Conservation (phyloP, 2,888 invertebrate genomes). For the Ernsta delagoae region DNA sequence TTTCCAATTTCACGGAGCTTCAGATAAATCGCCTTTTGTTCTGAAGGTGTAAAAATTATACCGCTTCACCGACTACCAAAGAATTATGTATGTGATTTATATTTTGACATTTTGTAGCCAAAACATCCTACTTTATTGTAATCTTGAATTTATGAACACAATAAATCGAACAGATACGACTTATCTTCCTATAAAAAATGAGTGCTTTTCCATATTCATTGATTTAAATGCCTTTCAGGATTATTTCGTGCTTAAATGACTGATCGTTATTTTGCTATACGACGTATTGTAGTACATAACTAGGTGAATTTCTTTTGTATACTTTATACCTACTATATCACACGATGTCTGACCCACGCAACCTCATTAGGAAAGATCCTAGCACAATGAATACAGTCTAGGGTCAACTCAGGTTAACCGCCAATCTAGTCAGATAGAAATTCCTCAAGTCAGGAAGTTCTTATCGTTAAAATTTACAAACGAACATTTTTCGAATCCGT, state of each 20-base stretch:
- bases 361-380: slow-evolving; percentile 35
- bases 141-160: slow-evolving; percentile 67
- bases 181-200: slow-evolving; percentile 12
- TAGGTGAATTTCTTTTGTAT: neutral
- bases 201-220: slow-evolving; percentile 12
- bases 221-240: slow-evolving; percentile 2
- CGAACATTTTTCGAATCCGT: too few relatives aligned
- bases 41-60: slow-evolving; percentile 71
- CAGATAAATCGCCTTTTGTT: slow-evolving; percentile 72
- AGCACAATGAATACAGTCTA: slow-evolving; percentile 18
- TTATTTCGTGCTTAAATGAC: slow-evolving; percentile 15
- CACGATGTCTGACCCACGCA: slow-evolving; percentile 31
- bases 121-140: slow-evolving; percentile 73
- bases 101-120: slow-evolving; percentile 73
- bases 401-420: slow-evolving; percentile 31
- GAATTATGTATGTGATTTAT: slow-evolving; percentile 69
- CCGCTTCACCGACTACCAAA: slow-evolving; percentile 55
- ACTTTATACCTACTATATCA: slow-evolving; percentile 29
- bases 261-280: neutral
- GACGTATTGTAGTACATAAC: too few relatives aligned
- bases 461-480: neutral
- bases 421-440: slow-evolving; percentile 21
- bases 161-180: slow-evolving; percentile 65
- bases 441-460: slow-evolving; percentile 13
- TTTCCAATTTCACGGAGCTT: slow-evolving; percentile 59